Base-by-base conservation (phyloP, 2,113 vertebrate genomes). In the Bubo blakistoni region DNA sequence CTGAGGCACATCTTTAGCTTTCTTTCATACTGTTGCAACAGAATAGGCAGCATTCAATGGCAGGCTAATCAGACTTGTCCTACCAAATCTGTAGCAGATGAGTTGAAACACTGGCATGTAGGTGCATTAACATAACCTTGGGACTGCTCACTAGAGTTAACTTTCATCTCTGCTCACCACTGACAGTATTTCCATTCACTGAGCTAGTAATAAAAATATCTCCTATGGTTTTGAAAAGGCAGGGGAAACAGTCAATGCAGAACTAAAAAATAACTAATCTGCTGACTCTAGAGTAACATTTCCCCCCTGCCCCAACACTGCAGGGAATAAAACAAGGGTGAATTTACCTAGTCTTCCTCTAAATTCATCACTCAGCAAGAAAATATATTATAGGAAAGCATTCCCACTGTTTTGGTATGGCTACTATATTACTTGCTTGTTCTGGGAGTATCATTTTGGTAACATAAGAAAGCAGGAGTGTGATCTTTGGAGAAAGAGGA, bases 251-350 rank as follows among this genome's bases (percentile, higher is more conserved):
- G 40, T 44, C 40, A 57, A 4, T 5, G 13, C 55, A 51, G 27
- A 62, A 16, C 20, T 57, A 12, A 24, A 55, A 51, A 79, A 44
- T 6, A 61, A n/a, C 12, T 44, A 22, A 34, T 44, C 19, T 2
- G 1, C 17, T 65, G 34, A 13, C 18, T 29, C 26, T 78, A 44
- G 6, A 51, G 36, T 38, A 65, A 32, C 5, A 1, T 15, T 51
- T 34, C 7, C 17, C 11, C 9, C 15, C 3, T 2, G 6, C 7
- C 20, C 11, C 17, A 46, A 46, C 1, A 5, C 46, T 38, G 16
- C n/a, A 18, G 22, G 58, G 36, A 88, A 40, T 29, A 74, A 65
- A 81, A 66, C 26, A 46, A 55, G 32, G 18, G n/a, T 55, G 54
- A 42, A 32, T 92, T 96, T 78, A 86, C 42, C 9, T n/a, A 0